These are phyloP conservation scores for Ochropleura plecta DNA, from an alignment of 2,888 invertebrate genomes.

Conservation along the genomic window DNA sequence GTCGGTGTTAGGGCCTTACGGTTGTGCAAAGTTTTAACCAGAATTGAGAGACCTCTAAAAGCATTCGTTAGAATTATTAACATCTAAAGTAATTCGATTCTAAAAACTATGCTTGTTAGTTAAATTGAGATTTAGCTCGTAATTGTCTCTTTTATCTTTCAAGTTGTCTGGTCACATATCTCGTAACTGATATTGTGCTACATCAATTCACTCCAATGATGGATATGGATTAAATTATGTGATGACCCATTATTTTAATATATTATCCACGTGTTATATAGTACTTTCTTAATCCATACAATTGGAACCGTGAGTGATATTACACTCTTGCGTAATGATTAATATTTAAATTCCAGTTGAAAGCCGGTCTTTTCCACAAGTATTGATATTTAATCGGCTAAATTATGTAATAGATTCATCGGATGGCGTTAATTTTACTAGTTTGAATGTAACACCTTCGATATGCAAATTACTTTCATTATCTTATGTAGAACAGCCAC, in stretches of 20 bases:
- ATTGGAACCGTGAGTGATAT: conserved; percentile 36
- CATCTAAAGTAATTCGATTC: not conserved
- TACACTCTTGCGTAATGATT: conserved; percentile 40
- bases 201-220: not conserved
- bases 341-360: conserved; percentile 22
- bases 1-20: not conserved
- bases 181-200: not conserved
- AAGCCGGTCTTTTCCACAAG: conserved; percentile 32
- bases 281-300: conserved; percentile 12
- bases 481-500: not conserved
- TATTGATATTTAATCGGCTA: conserved; percentile 34
- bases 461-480: conserved; percentile 39
- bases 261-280: conserved; percentile 9
- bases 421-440: conserved; percentile 26
- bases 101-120: conserved; percentile 1
- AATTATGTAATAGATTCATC: conserved; percentile 43
- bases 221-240: not conserved
- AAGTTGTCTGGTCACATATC: not conserved
- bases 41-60: not conserved
- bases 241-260: not conserved
- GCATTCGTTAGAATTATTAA: not conserved
- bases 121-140: not conserved
- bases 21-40: not conserved
- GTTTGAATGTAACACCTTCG: conserved; percentile 7
- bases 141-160: not conserved